Conservation (phyloP, 2,113 vertebrate genomes). For the Bos javanicus region DNA sequence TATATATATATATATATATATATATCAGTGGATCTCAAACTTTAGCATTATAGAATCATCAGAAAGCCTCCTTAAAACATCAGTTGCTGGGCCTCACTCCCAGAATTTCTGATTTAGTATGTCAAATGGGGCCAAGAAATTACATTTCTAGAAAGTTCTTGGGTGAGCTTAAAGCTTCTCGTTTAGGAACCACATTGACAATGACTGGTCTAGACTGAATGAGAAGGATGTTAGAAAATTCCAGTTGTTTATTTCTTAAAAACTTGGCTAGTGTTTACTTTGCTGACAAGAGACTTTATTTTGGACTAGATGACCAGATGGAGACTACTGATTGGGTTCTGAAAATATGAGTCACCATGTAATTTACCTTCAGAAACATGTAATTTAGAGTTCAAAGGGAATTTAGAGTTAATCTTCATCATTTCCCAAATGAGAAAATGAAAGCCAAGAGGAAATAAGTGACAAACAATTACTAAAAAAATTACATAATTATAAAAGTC, state of each 20-base stretch:
- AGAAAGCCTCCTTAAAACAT: background rate
- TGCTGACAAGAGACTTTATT: slow-evolving; percentile 43
- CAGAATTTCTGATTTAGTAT: slow-evolving; percentile 7
- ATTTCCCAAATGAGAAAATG: slow-evolving; percentile 63
- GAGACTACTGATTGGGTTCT: slow-evolving; percentile 14
- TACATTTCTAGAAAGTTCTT: background rate
- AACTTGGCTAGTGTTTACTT: background rate
- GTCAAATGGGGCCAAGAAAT: background rate
- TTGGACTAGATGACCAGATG: slow-evolving; percentile 13
- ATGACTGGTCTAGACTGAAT: background rate
- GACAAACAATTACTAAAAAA: slow-evolving; percentile 46
- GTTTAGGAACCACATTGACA: background rate
- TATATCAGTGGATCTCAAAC: background rate
- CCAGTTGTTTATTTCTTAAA: background rate
- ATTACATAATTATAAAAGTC: background rate
- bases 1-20: too few relatives aligned
- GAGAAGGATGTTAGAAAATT: background rate
- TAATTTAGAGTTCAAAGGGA: slow-evolving; percentile 37
- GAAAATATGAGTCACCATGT: slow-evolving; percentile 42
- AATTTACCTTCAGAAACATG: slow-evolving; percentile 60
- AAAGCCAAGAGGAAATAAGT: slow-evolving; percentile 26
- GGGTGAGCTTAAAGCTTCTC: background rate
- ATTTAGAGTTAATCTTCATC: slow-evolving; percentile 55
- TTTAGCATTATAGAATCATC: background rate
- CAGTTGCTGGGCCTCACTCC: background rate